These are phyloP conservation scores for Bungarus multicinctus DNA, from an alignment of 2,113 vertebrate genomes.

Conservation along the genomic window DNA sequence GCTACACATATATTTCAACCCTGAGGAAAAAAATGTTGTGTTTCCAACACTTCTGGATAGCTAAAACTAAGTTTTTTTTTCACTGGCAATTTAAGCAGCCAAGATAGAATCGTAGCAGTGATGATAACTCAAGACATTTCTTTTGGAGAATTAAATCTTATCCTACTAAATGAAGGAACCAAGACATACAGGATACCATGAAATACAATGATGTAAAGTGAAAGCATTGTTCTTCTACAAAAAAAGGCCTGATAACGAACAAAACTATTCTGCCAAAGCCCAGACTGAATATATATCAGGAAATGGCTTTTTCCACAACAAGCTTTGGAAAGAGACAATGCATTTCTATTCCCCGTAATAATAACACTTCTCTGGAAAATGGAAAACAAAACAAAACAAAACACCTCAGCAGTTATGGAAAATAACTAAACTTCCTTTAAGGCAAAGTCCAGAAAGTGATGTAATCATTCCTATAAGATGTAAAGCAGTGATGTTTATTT, in stretches of 20 bases:
- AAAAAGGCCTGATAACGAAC: conserved; percentile 15
- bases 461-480: not conserved
- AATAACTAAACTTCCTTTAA: not conserved
- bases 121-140: not conserved
- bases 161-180: not conserved
- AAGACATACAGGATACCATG: conserved; percentile 40
- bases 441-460: not conserved
- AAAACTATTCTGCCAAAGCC: conserved; percentile 16
- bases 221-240: conserved; percentile 27
- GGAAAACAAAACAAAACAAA: conserved; percentile 15
- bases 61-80: not conserved
- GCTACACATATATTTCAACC: not conserved
- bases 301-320: not conserved
- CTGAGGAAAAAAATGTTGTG: not conserved
- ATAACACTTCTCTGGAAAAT: conserved; percentile 40
- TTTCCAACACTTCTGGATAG: not conserved
- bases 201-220: conserved; percentile 43
- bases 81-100: conserved; percentile 18
- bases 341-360: not conserved
- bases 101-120: not conserved
- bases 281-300: conserved; percentile 31
- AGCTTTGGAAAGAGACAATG: conserved; percentile 19
- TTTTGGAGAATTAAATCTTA: not conserved
- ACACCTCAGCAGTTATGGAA: conserved; percentile 24
- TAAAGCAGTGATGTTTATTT: not conserved